Conservation (phyloP, 92 coral and sea anemone species). For the Diadumene lineata region DNA sequence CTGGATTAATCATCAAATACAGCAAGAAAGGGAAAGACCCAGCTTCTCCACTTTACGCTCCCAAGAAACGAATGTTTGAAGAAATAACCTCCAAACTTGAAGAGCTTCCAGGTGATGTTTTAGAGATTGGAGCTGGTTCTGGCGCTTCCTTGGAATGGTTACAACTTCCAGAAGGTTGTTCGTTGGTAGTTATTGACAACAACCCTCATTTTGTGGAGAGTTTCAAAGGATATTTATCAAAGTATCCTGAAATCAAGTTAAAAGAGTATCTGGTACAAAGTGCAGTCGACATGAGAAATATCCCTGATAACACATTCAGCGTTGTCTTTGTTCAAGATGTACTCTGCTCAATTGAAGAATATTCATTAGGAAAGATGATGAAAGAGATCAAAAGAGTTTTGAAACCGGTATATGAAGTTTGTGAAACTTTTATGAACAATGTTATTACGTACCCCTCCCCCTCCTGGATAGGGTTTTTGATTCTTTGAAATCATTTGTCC, state of each 20-base stretch:
- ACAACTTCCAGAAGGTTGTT: slow-evolving; percentile 46
- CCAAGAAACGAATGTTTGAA: not conserved
- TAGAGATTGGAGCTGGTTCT: slow-evolving; percentile 72
- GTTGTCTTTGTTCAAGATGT: slow-evolving; percentile 52
- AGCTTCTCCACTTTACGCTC: not conserved
- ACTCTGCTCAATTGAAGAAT: slow-evolving; percentile 52
- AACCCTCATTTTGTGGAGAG: slow-evolving; percentile 47
- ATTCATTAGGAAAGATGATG: slow-evolving; percentile 29
- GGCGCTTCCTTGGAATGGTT: slow-evolving; percentile 57
- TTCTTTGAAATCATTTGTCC: too few relatives aligned
- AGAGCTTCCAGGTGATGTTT: slow-evolving; percentile 52
- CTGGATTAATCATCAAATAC: not conserved
- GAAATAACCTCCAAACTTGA: slow-evolving; percentile 32
- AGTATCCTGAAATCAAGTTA: slow-evolving; percentile 44
- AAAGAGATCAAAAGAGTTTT: slow-evolving; percentile 66
- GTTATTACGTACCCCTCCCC: too few relatives aligned
- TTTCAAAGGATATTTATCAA: slow-evolving; percentile 34
- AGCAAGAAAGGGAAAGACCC: not conserved
- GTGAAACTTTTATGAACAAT: not conserved
- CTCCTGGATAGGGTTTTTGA: too few relatives aligned
- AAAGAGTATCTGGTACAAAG: slow-evolving; percentile 53
- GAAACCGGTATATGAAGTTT: slow-evolving; percentile 57
- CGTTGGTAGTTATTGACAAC: slow-evolving; percentile 61
- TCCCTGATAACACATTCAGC: slow-evolving; percentile 50
- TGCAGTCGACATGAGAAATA: slow-evolving; percentile 61